Percentiles rank a stretch among this genome's conserved stretches.
phyloP scores from a whole-genome alignment of 2,888 invertebrate species.

The Sinelater perroti region DNA sequence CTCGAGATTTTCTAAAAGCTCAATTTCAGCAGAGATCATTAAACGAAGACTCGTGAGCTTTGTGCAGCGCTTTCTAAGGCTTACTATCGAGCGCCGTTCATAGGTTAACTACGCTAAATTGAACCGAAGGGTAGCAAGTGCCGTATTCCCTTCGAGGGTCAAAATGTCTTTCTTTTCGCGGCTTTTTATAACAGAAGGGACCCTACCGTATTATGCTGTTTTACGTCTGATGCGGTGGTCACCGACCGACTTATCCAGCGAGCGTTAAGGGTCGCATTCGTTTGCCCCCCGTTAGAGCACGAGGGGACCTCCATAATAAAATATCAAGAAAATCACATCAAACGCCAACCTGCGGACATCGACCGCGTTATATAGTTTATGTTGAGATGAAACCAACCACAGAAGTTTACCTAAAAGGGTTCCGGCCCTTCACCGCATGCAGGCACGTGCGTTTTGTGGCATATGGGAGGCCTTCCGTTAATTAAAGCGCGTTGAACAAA shows the following conservation, averaged over 20 bases:
- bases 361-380: slow-evolving; percentile 43
- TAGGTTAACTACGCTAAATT: slow-evolving; percentile 57
- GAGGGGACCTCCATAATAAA: slow-evolving; percentile 46
- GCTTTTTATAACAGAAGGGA: slow-evolving; percentile 53
- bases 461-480: too few species aligned
- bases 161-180: slow-evolving; percentile 57
- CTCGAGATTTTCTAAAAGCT: slow-evolving; percentile 49
- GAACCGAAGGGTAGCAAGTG: slow-evolving; percentile 52
- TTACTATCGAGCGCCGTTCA: slow-evolving; percentile 42
- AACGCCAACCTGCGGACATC: slow-evolving; percentile 46
- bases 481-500: too few species aligned
- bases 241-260: slow-evolving; percentile 44
- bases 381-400: slow-evolving; percentile 43
- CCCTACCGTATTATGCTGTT: slow-evolving; percentile 49
- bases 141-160: slow-evolving; percentile 50
- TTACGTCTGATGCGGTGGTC: slow-evolving; percentile 44
- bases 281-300: slow-evolving; percentile 36
- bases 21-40: slow-evolving; percentile 52
- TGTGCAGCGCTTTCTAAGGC: slow-evolving; percentile 41
- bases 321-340: slow-evolving; percentile 49
- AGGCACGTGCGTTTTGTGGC: slow-evolving; percentile 20
- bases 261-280: slow-evolving; percentile 45
- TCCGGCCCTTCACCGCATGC: slow-evolving; percentile 22
- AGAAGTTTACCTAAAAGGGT: slow-evolving; percentile 26
- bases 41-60: slow-evolving; percentile 41